Conservation (phyloP, 2,113 vertebrate genomes). For the Hipposideros armiger region DNA sequence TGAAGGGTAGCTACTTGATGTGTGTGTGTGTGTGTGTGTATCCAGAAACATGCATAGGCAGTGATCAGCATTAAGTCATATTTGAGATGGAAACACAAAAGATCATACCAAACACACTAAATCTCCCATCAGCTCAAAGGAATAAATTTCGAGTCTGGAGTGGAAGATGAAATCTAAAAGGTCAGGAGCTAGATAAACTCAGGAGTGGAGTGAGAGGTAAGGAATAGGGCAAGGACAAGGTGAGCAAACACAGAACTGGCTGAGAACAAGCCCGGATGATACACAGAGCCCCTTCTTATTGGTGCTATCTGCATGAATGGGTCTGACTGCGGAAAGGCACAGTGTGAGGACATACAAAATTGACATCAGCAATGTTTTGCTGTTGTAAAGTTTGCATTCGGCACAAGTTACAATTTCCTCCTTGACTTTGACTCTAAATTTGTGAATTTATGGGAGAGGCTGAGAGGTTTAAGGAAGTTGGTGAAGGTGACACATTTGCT, state of each 20-base stretch:
- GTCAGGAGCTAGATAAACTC: constrained; percentile 40
- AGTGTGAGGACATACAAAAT: neutral
- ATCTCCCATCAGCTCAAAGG: constrained; percentile 54
- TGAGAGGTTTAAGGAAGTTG: neutral
- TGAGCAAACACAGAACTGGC: neutral
- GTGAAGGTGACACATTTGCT: neutral
- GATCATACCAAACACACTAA: constrained; percentile 38
- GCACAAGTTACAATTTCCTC: neutral
- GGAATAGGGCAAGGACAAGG: neutral
- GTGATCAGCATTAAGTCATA: constrained; percentile 14
- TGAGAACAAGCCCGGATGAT: neutral
- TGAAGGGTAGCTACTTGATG: neutral
- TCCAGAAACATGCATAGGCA: neutral
- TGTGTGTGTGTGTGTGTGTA: neutral
- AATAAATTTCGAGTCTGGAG: constrained; percentile 48
- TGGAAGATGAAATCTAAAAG: constrained; percentile 58
- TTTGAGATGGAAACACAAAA: constrained; percentile 14
- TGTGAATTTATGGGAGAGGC: neutral
- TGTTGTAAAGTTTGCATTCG: neutral
- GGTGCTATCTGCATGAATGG: neutral
- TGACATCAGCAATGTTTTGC: neutral
- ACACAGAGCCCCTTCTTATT: neutral
- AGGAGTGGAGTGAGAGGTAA: constrained; percentile 27
- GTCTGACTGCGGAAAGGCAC: neutral
- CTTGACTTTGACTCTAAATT: neutral